These are phyloP conservation scores for Sinella curviseta DNA, from an alignment of 1,140 invertebrate genomes.

Conservation along the genomic window DNA sequence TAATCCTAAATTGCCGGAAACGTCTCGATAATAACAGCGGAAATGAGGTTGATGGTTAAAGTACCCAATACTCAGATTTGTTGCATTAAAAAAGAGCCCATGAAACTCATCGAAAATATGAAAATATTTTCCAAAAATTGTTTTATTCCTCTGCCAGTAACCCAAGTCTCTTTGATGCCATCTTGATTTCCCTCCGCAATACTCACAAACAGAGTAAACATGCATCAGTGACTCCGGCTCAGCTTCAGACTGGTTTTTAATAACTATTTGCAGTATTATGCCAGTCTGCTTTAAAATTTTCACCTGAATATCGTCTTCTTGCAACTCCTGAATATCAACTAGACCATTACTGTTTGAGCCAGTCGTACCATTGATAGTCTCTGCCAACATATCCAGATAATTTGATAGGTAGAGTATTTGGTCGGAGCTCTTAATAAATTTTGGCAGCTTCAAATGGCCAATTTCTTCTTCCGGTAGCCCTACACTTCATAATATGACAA, in stretches of 20 bases:
- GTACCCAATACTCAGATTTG: slow-evolving; percentile 33
- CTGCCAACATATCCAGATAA: neutral
- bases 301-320: neutral
- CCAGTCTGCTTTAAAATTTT: slow-evolving; percentile 27
- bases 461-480: slow-evolving; percentile 10
- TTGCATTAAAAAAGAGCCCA: slow-evolving; percentile 15
- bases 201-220: slow-evolving; percentile 33
- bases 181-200: slow-evolving; percentile 22
- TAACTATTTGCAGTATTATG: slow-evolving; percentile 23
- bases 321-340: too few relatives aligned
- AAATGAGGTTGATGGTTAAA: slow-evolving; percentile 40
- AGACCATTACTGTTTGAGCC: neutral
- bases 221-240: slow-evolving; percentile 25
- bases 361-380: too few relatives aligned
- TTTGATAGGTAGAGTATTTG: slow-evolving; percentile 27
- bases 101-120: slow-evolving; percentile 24
- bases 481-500: too few relatives aligned
- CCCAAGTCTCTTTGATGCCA: slow-evolving; percentile 18
- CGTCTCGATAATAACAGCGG: neutral
- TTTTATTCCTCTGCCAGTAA: slow-evolving; percentile 38
- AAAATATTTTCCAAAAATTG: slow-evolving; percentile 34
- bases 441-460: slow-evolving; percentile 22
- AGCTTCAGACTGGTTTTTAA: neutral
- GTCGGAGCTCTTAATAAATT: slow-evolving; percentile 28
- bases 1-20: neutral